Conservation (phyloP, 1,140 invertebrate genomes). For the Drosophila parvula region DNA sequence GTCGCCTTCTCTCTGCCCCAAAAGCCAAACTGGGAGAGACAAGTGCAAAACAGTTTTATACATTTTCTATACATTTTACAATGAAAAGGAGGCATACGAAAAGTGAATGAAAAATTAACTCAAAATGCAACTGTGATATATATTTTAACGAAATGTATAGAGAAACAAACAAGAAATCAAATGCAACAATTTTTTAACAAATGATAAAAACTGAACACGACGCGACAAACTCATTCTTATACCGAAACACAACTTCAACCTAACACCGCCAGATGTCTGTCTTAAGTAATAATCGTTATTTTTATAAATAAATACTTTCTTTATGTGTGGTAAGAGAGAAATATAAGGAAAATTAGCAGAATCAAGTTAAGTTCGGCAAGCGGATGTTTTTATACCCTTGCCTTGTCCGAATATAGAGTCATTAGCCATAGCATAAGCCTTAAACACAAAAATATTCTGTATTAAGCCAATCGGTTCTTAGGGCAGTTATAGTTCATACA, state of each 20-base stretch:
- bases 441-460: neutral
- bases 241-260: constrained; percentile 47
- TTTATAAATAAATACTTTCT: constrained; percentile 49
- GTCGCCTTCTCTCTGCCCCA: constrained; percentile 48
- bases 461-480: neutral
- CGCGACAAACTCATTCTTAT: constrained; percentile 44
- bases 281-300: constrained; percentile 54
- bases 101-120: constrained; percentile 58
- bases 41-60: constrained; percentile 46
- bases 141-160: constrained; percentile 70
- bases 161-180: constrained; percentile 42
- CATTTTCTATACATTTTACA: constrained; percentile 76
- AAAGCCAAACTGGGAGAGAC: constrained; percentile 22
- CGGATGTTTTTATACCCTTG: neutral
- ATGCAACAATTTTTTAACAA: constrained; percentile 47
- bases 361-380: constrained; percentile 3
- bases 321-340: constrained; percentile 34
- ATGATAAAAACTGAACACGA: constrained; percentile 21
- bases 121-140: constrained; percentile 81
- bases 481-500: neutral
- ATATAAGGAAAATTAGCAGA: constrained; percentile 7
- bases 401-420: constrained; percentile 2
- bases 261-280: constrained; percentile 44
- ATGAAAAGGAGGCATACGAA: constrained; percentile 25
- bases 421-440: constrained; percentile 3